Conservation (phyloP, 2,113 vertebrate genomes). For the Panthera uncia region DNA sequence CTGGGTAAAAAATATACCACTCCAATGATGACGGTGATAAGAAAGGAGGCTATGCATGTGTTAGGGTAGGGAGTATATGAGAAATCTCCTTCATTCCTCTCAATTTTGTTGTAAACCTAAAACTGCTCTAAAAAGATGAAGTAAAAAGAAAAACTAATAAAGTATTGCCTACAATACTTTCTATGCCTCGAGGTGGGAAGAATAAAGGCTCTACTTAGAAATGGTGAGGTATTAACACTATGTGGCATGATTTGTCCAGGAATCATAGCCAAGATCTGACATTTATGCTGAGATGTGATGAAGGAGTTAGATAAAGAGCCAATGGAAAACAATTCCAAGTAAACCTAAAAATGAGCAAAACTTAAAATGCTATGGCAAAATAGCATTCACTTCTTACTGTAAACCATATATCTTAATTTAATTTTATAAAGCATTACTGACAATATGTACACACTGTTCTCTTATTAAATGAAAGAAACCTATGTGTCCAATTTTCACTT, state of each 20-base stretch:
- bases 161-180: neutral
- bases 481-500: slow-evolving; percentile 6
- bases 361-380: neutral
- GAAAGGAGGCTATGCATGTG: neutral
- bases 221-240: neutral
- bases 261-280: slow-evolving; percentile 7
- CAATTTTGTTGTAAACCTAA: neutral
- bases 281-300: slow-evolving; percentile 24
- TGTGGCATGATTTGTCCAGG: slow-evolving; percentile 21
- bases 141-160: neutral
- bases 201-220: slow-evolving; percentile 23
- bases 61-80: too few relatives aligned
- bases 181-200: neutral
- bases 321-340: neutral
- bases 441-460: neutral
- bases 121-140: neutral
- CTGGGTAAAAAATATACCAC: neutral
- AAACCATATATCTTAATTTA: slow-evolving; percentile 36
- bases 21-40: neutral
- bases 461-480: slow-evolving; percentile 41
- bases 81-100: neutral
- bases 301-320: slow-evolving; percentile 30
- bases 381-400: neutral
- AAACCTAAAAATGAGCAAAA: neutral
- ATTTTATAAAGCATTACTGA: slow-evolving; percentile 33